A percentile compares a stretch with the other conserved stretches of the same genome.
These are phyloP conservation scores for Ellobius talpinus DNA, from an alignment of 2,113 vertebrate genomes.

Conservation along the genomic window DNA sequence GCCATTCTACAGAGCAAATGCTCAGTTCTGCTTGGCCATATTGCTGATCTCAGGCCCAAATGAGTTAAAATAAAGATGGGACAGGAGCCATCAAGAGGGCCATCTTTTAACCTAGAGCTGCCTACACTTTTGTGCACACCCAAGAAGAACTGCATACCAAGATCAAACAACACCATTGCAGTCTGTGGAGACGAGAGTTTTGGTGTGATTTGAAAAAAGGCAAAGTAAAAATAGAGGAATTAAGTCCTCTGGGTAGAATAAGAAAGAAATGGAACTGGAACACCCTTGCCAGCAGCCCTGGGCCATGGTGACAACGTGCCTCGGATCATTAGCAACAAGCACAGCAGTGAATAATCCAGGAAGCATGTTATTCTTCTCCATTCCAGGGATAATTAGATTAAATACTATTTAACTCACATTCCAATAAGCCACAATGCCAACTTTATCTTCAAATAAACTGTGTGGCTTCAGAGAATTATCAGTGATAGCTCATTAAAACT, in stretches of 20 bases:
- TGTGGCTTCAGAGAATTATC: conserved; percentile 31
- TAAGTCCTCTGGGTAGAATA: not conserved
- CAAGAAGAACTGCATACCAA: not conserved
- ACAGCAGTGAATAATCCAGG: not conserved
- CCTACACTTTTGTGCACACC: not conserved
- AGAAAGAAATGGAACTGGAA: not conserved
- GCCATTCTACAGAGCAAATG: too few relatives aligned
- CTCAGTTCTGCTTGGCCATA: not conserved
- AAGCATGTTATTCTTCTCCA: conserved; percentile 37
- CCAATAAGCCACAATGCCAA: conserved; percentile 46
- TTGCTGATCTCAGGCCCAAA: not conserved
- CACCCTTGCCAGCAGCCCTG: not conserved
- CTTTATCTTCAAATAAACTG: conserved; percentile 67
- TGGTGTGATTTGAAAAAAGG: conserved; percentile 4
- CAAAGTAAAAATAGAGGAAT: not conserved
- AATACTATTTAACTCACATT: conserved; percentile 59
- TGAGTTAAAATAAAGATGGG: not conserved
- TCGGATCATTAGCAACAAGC: not conserved
- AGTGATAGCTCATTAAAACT: conserved; percentile 73
- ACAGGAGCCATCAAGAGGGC: too few relatives aligned
- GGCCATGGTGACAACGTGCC: rapidly evolving
- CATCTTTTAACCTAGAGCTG: not conserved
- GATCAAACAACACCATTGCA: not conserved
- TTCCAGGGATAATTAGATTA: conserved; percentile 64
- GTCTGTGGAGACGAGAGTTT: not conserved